A percentile compares a stretch with the other conserved stretches of the same genome.
These are phyloP conservation scores for Neotoma lepida DNA, from an alignment of 2,113 vertebrate species.

Conservation along the genomic window DNA sequence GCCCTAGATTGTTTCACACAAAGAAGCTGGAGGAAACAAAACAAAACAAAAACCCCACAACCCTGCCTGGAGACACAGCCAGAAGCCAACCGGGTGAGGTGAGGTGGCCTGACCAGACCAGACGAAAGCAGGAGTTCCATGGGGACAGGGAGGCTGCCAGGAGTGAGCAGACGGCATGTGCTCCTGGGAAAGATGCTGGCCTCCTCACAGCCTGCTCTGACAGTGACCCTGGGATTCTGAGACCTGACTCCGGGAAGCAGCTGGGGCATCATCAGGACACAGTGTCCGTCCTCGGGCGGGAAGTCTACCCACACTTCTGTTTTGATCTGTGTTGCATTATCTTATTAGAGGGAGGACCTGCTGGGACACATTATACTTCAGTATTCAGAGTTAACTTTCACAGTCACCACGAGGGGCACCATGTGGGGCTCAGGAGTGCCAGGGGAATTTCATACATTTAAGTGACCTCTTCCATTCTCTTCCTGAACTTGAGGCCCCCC, in stretches of 20 bases:
- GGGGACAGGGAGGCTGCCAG: neutral
- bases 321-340: neutral
- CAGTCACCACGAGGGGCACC: neutral
- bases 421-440: neutral
- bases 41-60: neutral
- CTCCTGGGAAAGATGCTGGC: fast-evolving
- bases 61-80: neutral
- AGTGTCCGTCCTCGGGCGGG: neutral
- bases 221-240: neutral
- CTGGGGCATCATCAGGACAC: neutral
- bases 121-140: neutral
- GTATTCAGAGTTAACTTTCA: fast-evolving
- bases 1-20: neutral
- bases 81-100: neutral
- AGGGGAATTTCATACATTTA: neutral
- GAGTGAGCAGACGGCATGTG: neutral
- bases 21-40: neutral
- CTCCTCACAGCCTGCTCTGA: neutral
- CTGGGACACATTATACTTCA: fast-evolving
- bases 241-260: neutral
- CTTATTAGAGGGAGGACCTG: neutral
- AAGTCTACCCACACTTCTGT: neutral
- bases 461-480: neutral
- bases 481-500: neutral
- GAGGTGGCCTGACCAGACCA: neutral